Base-by-base conservation (phyloP, 2,888 invertebrate species). In the Druceiella hillmani region DNA sequence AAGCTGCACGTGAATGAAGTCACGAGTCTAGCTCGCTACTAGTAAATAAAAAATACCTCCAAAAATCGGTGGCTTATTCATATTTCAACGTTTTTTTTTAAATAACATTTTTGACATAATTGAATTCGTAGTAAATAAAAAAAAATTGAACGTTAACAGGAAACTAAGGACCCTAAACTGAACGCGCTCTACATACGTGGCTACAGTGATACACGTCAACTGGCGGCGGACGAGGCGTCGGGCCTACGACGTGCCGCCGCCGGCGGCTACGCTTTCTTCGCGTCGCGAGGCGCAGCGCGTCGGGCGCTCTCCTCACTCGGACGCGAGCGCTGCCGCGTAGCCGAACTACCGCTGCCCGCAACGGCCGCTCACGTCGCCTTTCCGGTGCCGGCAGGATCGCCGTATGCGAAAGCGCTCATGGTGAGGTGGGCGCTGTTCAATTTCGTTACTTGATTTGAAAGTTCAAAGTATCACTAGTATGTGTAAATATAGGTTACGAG, bases 221-320 rank as follows among this genome's bases (percentile, higher is more conserved):
- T 74, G 48, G 73, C 75, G 20, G 56, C 62, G 1, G 64, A 72
- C 10, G 64, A 72, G 0, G 68, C 66, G 41, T 71, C 71, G 41
- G 80, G 80, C 0, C 53, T 80, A 4, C 58, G 67, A 4, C 70
- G 73, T 16, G 77, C 75, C 1, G 69, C 69, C 5, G 22, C 9
- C 22, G 9, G 10, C 17, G 73, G 75, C 45, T 80, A 78, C 42
- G 79, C 78, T 5, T 78, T 80, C 52, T 80, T 80, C 49, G 75
- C 76, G 0, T 75, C 76, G n/a, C 75, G 76, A 28, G 68, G 77
- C 9, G 61, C 72, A 0, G 80, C 79, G 0, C 62, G 79, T 7
- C 66, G 67, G 41, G 63, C 63, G 2, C 44, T 69, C 4, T 68
- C 68, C 31, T n/a, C n/a, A n/a, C 69, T 69, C 43, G 66, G 62